Evolutionary conservation across 2,797 vertebrate genomes (phyloP).

Genomic region (Sebastes baramenuke): DNA sequence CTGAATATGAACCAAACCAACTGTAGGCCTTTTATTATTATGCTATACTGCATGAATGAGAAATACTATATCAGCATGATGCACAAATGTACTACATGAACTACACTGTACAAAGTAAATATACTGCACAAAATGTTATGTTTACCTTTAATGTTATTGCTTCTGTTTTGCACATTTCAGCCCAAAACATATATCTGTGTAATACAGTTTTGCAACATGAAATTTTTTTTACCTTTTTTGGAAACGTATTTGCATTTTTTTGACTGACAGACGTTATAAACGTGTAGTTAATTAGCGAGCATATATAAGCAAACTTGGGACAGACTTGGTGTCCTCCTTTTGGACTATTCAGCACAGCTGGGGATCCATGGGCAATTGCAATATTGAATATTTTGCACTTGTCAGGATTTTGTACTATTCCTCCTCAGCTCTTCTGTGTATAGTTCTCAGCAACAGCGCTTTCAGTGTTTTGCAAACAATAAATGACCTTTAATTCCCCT

Average conservation of each 20-base stretch:
- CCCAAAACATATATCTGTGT: too few relatives aligned
- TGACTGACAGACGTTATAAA: not conserved
- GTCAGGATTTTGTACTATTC: not conserved
- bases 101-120: too few relatives aligned
- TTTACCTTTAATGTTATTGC: not conserved
- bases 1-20: not conserved
- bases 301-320: not conserved
- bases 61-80: not conserved
- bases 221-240: too few relatives aligned
- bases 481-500: not conserved
- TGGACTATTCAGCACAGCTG: not conserved
- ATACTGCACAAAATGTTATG: too few relatives aligned
- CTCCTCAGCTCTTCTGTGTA: not conserved
- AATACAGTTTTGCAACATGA: too few relatives aligned
- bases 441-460: not conserved
- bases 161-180: not conserved
- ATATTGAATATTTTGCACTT: not conserved
- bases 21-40: not conserved
- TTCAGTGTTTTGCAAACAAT: not conserved
- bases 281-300: not conserved
- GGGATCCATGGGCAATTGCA: not conserved
- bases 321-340: not conserved
- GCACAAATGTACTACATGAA: too few relatives aligned
- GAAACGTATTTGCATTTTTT: not conserved
- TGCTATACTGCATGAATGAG: not conserved